These are phyloP conservation scores for Aporophyla nigra DNA, from an alignment of 2,888 invertebrate species.

Conservation along the genomic window DNA sequence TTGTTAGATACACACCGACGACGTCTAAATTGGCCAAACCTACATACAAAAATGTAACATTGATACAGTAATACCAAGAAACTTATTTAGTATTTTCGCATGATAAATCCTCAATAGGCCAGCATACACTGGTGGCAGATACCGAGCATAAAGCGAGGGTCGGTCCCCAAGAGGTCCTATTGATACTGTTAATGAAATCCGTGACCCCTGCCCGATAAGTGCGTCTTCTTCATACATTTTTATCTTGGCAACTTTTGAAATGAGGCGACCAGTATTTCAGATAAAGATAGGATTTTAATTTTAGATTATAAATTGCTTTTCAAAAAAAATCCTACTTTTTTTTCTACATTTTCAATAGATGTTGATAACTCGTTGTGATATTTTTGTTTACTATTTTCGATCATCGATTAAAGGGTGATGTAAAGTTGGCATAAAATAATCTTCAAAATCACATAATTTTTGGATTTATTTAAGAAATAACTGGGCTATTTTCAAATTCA, in stretches of 20 bases:
- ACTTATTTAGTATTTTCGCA: slow-evolving; percentile 53
- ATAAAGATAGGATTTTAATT: slow-evolving; percentile 35
- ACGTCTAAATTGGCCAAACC: neutral
- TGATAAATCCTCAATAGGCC: slow-evolving; percentile 64
- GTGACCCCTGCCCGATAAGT: slow-evolving; percentile 75
- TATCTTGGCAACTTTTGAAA: slow-evolving; percentile 53
- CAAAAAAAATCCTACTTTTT: no score
- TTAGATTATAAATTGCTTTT: no score
- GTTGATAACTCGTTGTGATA: neutral
- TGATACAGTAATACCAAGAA: slow-evolving; percentile 16
- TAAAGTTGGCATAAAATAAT: slow-evolving; percentile 10
- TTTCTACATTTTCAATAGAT: no score
- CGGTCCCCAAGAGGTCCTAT: slow-evolving; percentile 75
- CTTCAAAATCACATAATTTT: neutral
- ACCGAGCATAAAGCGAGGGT: slow-evolving; percentile 69
- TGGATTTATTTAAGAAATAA: neutral
- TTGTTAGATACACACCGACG: neutral
- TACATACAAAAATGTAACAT: neutral
- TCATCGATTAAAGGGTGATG: neutral
- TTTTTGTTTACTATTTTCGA: slow-evolving; percentile 28
- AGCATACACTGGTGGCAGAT: slow-evolving; percentile 67
- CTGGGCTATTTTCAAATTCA: neutral
- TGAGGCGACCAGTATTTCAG: slow-evolving; percentile 41
- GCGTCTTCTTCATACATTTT: slow-evolving; percentile 63
- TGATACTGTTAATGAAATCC: slow-evolving; percentile 85